Conservation (phyloP, 1,140 invertebrate genomes). For the silkworm (Bombyx mori) region ASM3026992v2 NC_085111.1:13303001-13303500, state of each 20-base stretch:
- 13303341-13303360: conserved; percentile 48
- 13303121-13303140: too few relatives aligned
- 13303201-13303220: conserved; percentile 49
- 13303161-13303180: conserved; percentile 16
- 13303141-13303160: too few relatives aligned
- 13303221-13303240: conserved; percentile 26
- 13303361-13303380: conserved; percentile 60
- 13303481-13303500: too few relatives aligned
- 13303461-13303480: too few relatives aligned
- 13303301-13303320: conserved; percentile 60
- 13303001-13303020: too few relatives aligned
- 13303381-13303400: conserved; percentile 31
- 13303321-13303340: conserved; percentile 37
- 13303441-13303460: too few relatives aligned
- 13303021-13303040: too few relatives aligned
- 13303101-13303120: too few relatives aligned
- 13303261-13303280: conserved; percentile 47
- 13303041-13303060: too few relatives aligned
- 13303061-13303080: too few relatives aligned
- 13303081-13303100: too few relatives aligned
- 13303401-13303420: conserved; percentile 16
- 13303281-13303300: conserved; percentile 57
- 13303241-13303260: conserved; percentile 51
- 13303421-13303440: not conserved
- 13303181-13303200: conserved; percentile 29